Evolutionary conservation across 2,113 vertebrate species (phyloP).

Genomic region (Mormoops blainvillei): DNA sequence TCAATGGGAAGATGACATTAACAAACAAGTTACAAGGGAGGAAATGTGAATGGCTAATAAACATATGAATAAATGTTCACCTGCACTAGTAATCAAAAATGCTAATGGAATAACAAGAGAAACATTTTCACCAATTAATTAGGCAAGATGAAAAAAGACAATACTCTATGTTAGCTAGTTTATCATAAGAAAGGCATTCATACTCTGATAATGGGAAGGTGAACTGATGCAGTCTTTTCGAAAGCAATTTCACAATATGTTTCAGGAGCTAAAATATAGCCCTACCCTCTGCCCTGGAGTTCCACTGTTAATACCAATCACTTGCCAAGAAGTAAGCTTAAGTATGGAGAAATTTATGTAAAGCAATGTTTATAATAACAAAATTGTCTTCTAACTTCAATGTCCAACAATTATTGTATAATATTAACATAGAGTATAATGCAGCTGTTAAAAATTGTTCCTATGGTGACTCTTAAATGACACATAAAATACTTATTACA

Average conservation of each 20-base stretch:
- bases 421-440: slow-evolving; percentile 24
- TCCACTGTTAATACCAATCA: slow-evolving; percentile 7
- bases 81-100: slow-evolving; percentile 64
- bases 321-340: background rate
- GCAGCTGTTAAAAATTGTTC: background rate
- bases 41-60: slow-evolving; percentile 66
- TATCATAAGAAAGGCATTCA: slow-evolving; percentile 16
- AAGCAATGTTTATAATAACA: slow-evolving; percentile 15
- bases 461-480: background rate
- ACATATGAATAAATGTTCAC: slow-evolving; percentile 71
- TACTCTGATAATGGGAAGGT: background rate
- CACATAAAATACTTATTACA: background rate
- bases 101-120: slow-evolving; percentile 60
- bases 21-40: slow-evolving; percentile 39
- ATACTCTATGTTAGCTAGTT: slow-evolving; percentile 29
- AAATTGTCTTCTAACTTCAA: slow-evolving; percentile 5
- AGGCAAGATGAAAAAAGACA: slow-evolving; percentile 63
- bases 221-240: slow-evolving; percentile 29
- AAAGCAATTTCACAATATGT: slow-evolving; percentile 43
- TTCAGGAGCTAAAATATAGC: slow-evolving; percentile 43
- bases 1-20: slow-evolving; percentile 47
- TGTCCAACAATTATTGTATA: background rate
- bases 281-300: background rate
- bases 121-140: slow-evolving; percentile 71
- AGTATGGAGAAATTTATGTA: slow-evolving; percentile 33